These are phyloP conservation scores for Drosophila suboccidentalis DNA, from an alignment of 2,888 invertebrate species.

Conservation along the genomic window DNA sequence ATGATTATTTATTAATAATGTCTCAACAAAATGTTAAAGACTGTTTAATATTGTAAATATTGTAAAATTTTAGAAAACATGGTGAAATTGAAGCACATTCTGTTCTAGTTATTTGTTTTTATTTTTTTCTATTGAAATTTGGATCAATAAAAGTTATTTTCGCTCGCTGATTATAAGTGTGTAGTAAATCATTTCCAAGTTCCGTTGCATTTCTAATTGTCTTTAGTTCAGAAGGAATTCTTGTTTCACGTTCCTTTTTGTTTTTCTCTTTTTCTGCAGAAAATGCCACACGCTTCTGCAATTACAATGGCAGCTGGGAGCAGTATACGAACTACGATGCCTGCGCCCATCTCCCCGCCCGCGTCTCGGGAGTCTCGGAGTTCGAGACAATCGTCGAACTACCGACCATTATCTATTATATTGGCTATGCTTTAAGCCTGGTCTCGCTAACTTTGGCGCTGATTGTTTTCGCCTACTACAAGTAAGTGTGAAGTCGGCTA, in stretches of 20 bases:
- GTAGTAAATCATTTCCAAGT: background rate
- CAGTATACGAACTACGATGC: constrained; percentile 91
- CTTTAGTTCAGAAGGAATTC: background rate
- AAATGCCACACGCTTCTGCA: constrained; percentile 93
- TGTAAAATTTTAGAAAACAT: no score
- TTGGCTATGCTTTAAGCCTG: constrained; percentile 94
- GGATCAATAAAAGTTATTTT: no score
- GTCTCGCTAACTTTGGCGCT: constrained; percentile 93
- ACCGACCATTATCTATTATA: constrained; percentile 92
- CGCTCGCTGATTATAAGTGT: background rate
- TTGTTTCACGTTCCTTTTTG: background rate
- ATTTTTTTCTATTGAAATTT: no score
- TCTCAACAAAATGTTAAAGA: no score
- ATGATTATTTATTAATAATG: no score
- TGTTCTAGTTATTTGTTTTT: no score
- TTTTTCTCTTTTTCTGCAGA: constrained; percentile 87
- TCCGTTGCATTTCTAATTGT: background rate
- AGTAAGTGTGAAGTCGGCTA: constrained; percentile 88
- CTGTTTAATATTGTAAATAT: no score
- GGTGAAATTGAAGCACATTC: no score
- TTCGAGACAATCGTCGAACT: constrained; percentile 88
- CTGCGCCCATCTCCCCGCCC: constrained; percentile 87
- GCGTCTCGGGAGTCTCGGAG: constrained; percentile 86
- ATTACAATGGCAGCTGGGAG: constrained; percentile 93
- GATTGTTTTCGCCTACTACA: constrained; percentile 95